phyloP scores from a whole-genome alignment of 2,888 invertebrate genomes.

The Malthinus flaveolus region DNA sequence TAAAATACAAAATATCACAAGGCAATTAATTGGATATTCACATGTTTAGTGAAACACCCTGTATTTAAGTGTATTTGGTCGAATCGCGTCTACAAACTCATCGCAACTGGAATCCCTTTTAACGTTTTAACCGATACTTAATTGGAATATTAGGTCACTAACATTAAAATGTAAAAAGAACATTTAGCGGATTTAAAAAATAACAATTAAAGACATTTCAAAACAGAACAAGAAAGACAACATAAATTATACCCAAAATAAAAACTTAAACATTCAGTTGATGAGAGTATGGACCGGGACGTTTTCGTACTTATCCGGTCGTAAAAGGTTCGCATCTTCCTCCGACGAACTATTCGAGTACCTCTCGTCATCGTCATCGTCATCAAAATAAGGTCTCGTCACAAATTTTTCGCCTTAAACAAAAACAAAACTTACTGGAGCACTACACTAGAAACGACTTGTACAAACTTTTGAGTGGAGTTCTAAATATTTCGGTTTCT shows the following conservation, averaged over 20 bases:
- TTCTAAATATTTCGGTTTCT: constrained; percentile 56
- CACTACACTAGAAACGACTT: too few species aligned
- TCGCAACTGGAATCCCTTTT: too few species aligned
- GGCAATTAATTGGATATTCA: too few species aligned
- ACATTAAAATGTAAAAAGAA: neutral
- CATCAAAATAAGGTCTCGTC: constrained; percentile 71
- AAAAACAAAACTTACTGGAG: neutral
- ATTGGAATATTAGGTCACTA: too few species aligned
- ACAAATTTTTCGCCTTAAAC: constrained; percentile 43
- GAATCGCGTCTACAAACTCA: too few species aligned
- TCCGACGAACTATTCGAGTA: constrained; percentile 36
- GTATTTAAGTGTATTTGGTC: too few species aligned
- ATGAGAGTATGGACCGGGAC: constrained; percentile 20
- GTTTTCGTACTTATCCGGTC: constrained; percentile 30
- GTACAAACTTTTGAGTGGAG: constrained; percentile 46
- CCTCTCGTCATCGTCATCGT: constrained; percentile 62
- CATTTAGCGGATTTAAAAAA: neutral
- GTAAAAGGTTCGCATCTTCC: constrained; percentile 36
- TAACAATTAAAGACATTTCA: neutral
- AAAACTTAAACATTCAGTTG: neutral
- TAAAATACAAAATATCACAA: too few species aligned
- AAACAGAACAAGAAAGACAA: neutral
- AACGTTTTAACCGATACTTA: too few species aligned
- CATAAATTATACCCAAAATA: neutral
- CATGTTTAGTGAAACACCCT: too few species aligned